phyloP scores from a whole-genome alignment of 2,113 vertebrate species.

The Antidorcas marsupialis region DNA sequence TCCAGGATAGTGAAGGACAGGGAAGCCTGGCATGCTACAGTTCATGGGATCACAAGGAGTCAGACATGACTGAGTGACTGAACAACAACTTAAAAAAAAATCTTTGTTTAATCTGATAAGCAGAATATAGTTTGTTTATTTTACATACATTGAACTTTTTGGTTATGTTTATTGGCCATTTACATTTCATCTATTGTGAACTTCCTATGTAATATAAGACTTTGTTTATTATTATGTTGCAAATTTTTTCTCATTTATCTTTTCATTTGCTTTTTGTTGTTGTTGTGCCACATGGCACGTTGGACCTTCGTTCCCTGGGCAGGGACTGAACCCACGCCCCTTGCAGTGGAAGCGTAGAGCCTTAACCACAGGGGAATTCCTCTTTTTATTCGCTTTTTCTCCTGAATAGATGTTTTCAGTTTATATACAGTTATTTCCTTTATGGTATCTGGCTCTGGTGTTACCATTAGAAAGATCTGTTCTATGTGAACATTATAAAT shows the following conservation, averaged over 20 bases:
- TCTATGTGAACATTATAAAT: background rate
- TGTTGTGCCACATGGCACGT: background rate
- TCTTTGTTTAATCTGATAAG: background rate
- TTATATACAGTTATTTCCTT: background rate
- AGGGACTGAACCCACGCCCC: background rate
- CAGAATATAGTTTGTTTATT: background rate
- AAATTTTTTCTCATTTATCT: background rate
- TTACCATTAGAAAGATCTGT: background rate
- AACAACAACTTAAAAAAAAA: background rate
- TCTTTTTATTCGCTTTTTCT: background rate
- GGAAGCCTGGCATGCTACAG: background rate
- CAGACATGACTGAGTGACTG: background rate
- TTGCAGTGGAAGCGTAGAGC: background rate
- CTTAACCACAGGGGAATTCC: background rate
- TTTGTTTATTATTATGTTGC: background rate
- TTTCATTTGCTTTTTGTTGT: background rate
- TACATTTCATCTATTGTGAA: background rate
- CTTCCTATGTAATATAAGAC: background rate
- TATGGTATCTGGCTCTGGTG: background rate
- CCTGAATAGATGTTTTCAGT: background rate
- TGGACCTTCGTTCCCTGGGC: background rate
- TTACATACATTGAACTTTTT: background rate
- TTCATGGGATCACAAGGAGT: background rate
- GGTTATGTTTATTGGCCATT: background rate
- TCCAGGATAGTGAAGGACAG: background rate